These are phyloP conservation scores for Tiliqua scincoides DNA, from an alignment of 2,113 vertebrate genomes.

Conservation along the genomic window DNA sequence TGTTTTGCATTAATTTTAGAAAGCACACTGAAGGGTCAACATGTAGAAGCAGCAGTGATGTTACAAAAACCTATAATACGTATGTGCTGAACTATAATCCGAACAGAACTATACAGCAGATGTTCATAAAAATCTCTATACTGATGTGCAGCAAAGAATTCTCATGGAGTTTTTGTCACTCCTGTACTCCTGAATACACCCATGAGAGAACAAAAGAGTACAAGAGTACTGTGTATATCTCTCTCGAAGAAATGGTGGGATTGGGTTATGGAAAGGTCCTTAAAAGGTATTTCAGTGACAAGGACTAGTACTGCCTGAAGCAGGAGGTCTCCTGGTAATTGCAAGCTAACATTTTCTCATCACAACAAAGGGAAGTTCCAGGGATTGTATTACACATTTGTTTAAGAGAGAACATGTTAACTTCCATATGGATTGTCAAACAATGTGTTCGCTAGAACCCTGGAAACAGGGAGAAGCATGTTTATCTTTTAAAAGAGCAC, in stretches of 20 bases:
- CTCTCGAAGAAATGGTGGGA: constrained; percentile 42
- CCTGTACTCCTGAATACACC: neutral
- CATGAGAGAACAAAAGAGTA: constrained; percentile 24
- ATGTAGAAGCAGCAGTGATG: neutral
- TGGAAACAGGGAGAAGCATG: constrained; percentile 6
- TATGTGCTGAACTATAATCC: neutral
- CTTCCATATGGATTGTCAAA: constrained; percentile 41
- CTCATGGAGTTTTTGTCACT: constrained; percentile 37
- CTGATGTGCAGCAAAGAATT: constrained; percentile 20
- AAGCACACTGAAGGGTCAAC: neutral
- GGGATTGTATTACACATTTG: constrained; percentile 45
- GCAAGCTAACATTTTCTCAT: constrained; percentile 44
- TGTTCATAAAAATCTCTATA: neutral
- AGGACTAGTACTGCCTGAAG: constrained; percentile 61
- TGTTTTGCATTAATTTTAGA: neutral
- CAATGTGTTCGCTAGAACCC: constrained; percentile 23
- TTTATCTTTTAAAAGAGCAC: constrained; percentile 13
- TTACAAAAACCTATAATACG: neutral
- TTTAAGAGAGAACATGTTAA: constrained; percentile 59
- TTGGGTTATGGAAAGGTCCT: constrained; percentile 46
- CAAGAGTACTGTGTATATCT: neutral
- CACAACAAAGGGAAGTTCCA: constrained; percentile 39
- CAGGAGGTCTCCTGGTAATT: constrained; percentile 53
- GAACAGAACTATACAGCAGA: neutral
- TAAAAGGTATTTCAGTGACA: constrained; percentile 52